phyloP scores from a whole-genome alignment of 2,797 vertebrate species.

The Periparus ater region DNA sequence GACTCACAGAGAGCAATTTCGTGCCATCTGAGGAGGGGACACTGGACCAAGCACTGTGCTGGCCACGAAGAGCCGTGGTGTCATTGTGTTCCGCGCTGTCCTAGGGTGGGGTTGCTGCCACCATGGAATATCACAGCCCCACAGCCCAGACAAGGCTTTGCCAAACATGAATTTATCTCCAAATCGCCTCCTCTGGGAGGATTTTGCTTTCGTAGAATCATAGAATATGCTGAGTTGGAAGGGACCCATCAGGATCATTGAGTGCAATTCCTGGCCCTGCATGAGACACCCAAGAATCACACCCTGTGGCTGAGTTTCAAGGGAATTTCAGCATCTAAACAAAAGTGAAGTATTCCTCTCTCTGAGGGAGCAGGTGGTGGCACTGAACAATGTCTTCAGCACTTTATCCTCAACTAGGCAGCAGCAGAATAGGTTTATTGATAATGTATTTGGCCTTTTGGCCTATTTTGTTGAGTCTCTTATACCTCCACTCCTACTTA shows the following conservation, averaged over 20 bases:
- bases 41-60: fast-evolving
- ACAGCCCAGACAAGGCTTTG: neutral
- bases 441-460: neutral
- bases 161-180: neutral
- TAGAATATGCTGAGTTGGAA: neutral
- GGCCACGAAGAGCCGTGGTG: fast-evolving
- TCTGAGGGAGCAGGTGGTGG: fast-evolving
- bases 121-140: neutral
- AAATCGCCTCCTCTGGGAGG: neutral
- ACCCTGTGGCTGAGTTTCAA: neutral
- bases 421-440: neutral
- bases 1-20: neutral
- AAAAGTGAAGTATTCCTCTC: neutral
- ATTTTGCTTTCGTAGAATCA: neutral
- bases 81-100: neutral
- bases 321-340: neutral
- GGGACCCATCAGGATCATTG: neutral
- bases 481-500: neutral
- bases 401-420: neutral
- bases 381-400: neutral
- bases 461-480: neutral
- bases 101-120: neutral
- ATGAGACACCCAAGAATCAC: neutral
- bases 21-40: neutral
- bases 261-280: neutral